Percentiles rank a stretch among this genome's conserved stretches.
These are phyloP conservation scores for Macrobrachium nipponense DNA, from an alignment of 1,140 invertebrate species.

Conservation along the genomic window DNA sequence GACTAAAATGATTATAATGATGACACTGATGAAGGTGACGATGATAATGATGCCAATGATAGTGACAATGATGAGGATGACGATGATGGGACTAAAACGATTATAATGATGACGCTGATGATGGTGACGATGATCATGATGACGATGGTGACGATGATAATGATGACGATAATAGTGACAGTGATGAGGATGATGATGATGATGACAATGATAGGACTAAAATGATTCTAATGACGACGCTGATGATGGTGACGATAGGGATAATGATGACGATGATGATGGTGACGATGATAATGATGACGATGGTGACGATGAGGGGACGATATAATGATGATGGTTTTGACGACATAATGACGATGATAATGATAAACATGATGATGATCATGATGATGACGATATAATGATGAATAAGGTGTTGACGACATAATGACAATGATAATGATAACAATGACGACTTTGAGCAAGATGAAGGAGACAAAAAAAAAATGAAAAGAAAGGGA, in stretches of 20 bases:
- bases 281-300: neutral
- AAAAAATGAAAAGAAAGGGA: no score
- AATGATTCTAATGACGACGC: no score
- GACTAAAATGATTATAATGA: neutral
- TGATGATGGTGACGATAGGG: no score
- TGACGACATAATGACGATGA: neutral
- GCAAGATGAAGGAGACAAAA: no score
- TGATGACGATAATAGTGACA: neutral
- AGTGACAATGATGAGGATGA: neutral
- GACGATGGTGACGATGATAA: neutral
- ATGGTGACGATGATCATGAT: neutral
- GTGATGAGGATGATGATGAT: neutral
- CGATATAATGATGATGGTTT: no score
- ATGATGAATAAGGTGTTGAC: neutral
- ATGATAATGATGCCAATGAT: neutral
- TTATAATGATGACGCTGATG: constrained; percentile 1
- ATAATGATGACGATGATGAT: neutral
- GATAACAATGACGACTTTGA: no score
- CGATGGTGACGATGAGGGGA: neutral
- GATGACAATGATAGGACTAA: neutral
- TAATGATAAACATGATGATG: neutral
- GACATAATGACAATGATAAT: no score
- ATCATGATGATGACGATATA: neutral
- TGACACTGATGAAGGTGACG: neutral
- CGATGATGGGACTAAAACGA: neutral